A percentile compares a stretch with the other conserved stretches of the same genome.
Evolutionary conservation across 1,140 invertebrate species (phyloP).

Genomic region (Oedothorax gibbosus): DNA sequence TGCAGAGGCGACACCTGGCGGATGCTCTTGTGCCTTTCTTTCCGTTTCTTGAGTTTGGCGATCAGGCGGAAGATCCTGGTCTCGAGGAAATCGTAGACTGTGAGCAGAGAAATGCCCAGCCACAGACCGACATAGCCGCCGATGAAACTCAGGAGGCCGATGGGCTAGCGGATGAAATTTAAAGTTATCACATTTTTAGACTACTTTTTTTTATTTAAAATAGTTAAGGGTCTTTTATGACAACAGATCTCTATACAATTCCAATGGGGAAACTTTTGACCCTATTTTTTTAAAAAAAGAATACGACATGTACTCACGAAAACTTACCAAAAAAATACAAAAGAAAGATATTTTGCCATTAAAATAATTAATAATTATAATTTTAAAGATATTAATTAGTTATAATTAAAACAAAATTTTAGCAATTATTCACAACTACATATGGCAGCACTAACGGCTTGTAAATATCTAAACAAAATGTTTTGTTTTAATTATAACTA

Average conservation of each 20-base stretch:
- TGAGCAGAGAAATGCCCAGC: constrained; percentile 47
- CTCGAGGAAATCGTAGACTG: constrained; percentile 52
- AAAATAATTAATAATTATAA: no score
- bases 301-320: no score
- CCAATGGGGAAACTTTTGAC: not conserved
- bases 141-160: constrained; percentile 51
- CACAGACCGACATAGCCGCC: constrained; percentile 52
- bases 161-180: constrained; percentile 8
- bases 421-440: no score
- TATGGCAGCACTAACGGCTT: no score
- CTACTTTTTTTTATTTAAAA: not conserved
- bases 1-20: no score
- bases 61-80: constrained; percentile 34
- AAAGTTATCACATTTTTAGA: not conserved
- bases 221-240: not conserved
- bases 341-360: no score
- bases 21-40: not conserved
- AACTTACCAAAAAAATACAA: no score
- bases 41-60: not conserved
- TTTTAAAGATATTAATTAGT: no score
- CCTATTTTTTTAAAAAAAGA: no score
- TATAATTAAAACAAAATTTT: no score
- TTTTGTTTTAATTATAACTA: no score
- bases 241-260: not conserved
- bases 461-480: no score